Evolutionary conservation across 2,888 invertebrate species (phyloP).

Genomic region (Pandemis corylana): DNA sequence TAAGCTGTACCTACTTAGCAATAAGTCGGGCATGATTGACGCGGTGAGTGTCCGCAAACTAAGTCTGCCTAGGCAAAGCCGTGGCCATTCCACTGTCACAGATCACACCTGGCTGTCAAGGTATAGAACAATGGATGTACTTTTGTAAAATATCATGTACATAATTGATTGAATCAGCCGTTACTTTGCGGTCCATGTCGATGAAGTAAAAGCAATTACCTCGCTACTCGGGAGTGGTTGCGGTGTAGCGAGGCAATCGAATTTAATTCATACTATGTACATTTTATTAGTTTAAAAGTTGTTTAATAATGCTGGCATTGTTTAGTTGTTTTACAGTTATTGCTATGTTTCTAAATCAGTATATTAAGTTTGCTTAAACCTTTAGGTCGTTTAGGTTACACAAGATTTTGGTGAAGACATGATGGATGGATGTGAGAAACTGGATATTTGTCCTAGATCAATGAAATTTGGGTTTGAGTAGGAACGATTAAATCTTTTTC

Average conservation of each 20-base stretch:
- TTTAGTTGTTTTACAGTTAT: conserved; percentile 15
- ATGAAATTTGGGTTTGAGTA: too few species aligned
- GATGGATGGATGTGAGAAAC: neutral
- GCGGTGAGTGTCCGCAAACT: neutral
- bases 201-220: too few species aligned
- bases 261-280: neutral
- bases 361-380: conserved; percentile 6
- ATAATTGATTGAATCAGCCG: neutral
- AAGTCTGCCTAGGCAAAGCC: neutral
- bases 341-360: conserved; percentile 8
- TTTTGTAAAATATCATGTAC: conserved; percentile 21
- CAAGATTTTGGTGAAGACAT: neutral
- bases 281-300: conserved; percentile 14
- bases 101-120: neutral
- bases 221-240: too few species aligned
- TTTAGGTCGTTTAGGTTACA: neutral
- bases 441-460: too few species aligned
- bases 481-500: too few species aligned
- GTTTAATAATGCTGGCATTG: conserved; percentile 9
- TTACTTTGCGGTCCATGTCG: too few species aligned
- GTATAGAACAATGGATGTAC: neutral
- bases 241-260: too few species aligned
- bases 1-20: neutral
- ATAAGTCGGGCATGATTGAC: neutral
- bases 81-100: neutral